Evolutionary conservation across 1,140 invertebrate species (phyloP).

Genomic region (Polypedilum pembai): DNA sequence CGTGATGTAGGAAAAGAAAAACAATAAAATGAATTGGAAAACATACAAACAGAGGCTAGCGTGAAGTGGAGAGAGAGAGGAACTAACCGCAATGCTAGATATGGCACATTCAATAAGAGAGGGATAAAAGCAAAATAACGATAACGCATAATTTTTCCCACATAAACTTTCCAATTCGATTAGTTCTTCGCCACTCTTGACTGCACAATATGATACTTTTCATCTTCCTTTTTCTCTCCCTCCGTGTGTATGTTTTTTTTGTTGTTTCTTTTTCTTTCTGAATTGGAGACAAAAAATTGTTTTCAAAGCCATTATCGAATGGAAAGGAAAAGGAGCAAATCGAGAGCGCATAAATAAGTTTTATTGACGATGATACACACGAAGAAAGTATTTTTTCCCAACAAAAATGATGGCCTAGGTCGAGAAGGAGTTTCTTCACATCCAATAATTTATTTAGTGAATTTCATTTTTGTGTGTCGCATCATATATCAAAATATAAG

Average conservation of each 20-base stretch:
- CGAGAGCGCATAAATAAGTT: too few species aligned
- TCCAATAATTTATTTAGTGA: constrained; percentile 11
- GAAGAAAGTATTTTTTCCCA: too few species aligned
- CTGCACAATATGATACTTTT: constrained; percentile 17
- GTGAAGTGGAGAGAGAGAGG: background rate
- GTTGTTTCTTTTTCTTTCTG: too few species aligned
- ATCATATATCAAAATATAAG: constrained; percentile 6
- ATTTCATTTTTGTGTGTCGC: background rate
- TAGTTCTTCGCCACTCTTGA: constrained; percentile 16
- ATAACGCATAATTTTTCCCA: constrained; percentile 18
- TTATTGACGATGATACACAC: too few species aligned
- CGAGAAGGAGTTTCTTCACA: background rate
- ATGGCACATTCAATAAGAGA: background rate
- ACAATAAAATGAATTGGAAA: background rate
- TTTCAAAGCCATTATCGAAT: too few species aligned
- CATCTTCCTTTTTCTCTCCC: background rate
- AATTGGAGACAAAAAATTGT: too few species aligned
- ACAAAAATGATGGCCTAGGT: background rate
- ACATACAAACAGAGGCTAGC: background rate
- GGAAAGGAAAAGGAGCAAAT: too few species aligned
- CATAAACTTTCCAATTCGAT: constrained; percentile 18
- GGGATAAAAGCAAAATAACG: constrained; percentile 9
- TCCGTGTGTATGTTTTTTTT: too few species aligned
- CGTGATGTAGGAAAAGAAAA: background rate
- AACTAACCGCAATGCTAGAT: background rate